Evolutionary conservation across 2,797 vertebrate species (phyloP), one percentile per base, ranked within the genome.

Genomic region (Rhabdophis nuchalis): DNA sequence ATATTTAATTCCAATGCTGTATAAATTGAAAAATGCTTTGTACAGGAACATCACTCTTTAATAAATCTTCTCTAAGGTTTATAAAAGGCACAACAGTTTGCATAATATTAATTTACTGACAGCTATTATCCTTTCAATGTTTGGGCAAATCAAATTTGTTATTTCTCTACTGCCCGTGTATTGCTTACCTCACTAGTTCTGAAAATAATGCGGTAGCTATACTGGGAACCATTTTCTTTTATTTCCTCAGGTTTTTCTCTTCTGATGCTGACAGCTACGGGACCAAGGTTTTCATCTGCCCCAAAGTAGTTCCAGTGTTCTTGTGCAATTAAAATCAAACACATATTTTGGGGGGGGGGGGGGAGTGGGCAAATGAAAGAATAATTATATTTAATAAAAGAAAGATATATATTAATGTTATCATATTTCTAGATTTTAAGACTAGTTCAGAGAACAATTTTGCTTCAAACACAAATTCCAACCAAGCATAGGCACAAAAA

Each of bases 241-340:
- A 98, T 98, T 94, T 99, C 99, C 64, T 99, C 99, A 93, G 98
- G 97, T 95, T 99, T 99, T 95, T 99, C 99, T 95, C 99, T 98
- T 95, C 99, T 98, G 95, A 99, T 97, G 96, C 98, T 99, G 93
- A 99, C 98, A 87, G 99, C 99, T 93, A 99, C 98, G 0, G 99
- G 99, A 93, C 99, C 99, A 90, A 99, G 96, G 27, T 98, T 97
- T 94, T 99, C 99, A 92, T 99, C 99, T 7, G 99, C 97, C 85
- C 99, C 99, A 97, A 99, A 99, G 96, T 99, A 99, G 97, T 99
- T 99, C 98, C 98, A 99, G 96, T 99, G 98, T 95, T 99, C 98
- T 99, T 97, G 72, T 11, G 89, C 53, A 8, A 0, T 92, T n/a
- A 57, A 56, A 56, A 87, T 7, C n/a, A 93, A 87, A 58, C 11